A percentile compares a stretch with the other conserved stretches of the same genome.
These are phyloP conservation scores for Psophia crepitans DNA, from an alignment of 2,113 vertebrate species.

Conservation along the genomic window DNA sequence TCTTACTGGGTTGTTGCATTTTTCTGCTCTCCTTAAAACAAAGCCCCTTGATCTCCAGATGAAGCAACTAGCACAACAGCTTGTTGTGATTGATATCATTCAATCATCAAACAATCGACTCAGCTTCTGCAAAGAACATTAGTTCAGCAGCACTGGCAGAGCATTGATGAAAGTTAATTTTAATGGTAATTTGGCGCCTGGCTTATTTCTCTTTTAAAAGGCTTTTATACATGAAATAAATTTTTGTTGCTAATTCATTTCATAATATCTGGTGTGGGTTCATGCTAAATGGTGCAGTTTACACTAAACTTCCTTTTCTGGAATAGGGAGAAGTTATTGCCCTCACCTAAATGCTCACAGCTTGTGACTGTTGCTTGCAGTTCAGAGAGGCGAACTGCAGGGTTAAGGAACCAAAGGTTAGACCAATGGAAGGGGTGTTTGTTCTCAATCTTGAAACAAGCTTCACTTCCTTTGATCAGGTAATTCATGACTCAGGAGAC, in stretches of 20 bases:
- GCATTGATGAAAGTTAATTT: conserved; percentile 29
- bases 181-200: conserved; percentile 15
- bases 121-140: neutral
- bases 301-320: neutral
- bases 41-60: neutral
- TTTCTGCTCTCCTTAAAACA: neutral
- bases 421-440: neutral
- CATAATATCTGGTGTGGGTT: neutral
- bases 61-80: neutral
- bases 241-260: conserved; percentile 45
- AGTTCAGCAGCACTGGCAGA: conserved; percentile 35
- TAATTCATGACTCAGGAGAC: neutral
- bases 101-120: conserved; percentile 1
- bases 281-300: neutral
- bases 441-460: neutral
- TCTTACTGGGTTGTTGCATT: neutral
- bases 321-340: neutral
- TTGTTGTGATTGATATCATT: conserved; percentile 27
- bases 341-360: neutral
- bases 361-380: neutral
- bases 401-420: neutral
- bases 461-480: neutral
- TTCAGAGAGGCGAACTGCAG: neutral
- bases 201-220: conserved; percentile 19
- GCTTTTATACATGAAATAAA: conserved; percentile 14